Evolutionary conservation across 2,113 vertebrate species (phyloP), one percentile per base, ranked within the genome.

Genomic region (Etheostoma spectabile): DNA sequence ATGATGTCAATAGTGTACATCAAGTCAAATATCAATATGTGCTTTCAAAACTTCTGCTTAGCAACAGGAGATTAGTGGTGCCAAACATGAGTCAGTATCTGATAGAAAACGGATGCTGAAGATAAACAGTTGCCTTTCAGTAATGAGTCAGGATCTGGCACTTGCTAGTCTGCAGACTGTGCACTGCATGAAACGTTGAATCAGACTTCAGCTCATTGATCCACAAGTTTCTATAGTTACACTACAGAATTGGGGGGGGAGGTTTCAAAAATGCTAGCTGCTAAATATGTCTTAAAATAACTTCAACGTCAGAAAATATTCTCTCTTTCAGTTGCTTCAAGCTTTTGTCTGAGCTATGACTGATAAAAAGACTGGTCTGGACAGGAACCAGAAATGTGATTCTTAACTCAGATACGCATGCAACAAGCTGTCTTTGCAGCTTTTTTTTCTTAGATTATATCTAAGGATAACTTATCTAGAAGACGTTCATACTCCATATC

Each of bases 221-320:
- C 38, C 18, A 59, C 79, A 59, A n/a, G 89, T 92, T 93, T 83
- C 90, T 86, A 88, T 90, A 85, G 89, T 64, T 74, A 90, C 86
- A 75, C 70, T 65, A 42, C 63, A 42, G 49, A 21, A 4, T 65
- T 18, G 6, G 11, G 2, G 27, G 46, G 35, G 33, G 5, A 8
- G 8, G 27, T 74, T 24, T 46, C 52, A 38, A 19, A 49, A 4
- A 74, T 15, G 38, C 68, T 11, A 64, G 52, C 62, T 57, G 22
- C 46, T 21, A 42, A 73, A 62, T 61, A 13, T 75, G 33, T 61
- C 67, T 66, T 27, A 12, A 59, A 80, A 60, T 22, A 63, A 81
- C 18, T 67, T 61, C 1, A 77, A 48, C 3, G 8, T n/a, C 48
- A 56, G 0, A 46, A 19, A 27, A 5, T 57, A 1, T 51, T 68